phyloP scores from a whole-genome alignment of 1,140 invertebrate genomes.

The Dryas iulia region DNA sequence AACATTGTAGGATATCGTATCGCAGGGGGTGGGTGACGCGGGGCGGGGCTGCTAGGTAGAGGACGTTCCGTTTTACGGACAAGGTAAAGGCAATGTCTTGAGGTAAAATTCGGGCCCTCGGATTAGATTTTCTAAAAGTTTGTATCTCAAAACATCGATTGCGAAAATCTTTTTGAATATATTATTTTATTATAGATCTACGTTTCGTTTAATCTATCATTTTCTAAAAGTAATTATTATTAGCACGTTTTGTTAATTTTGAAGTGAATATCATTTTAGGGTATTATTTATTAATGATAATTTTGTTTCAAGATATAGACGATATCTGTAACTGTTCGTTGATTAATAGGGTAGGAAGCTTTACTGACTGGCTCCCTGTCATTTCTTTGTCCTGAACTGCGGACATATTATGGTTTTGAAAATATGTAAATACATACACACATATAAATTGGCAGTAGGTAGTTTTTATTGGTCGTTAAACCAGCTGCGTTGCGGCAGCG shows the following conservation, averaged over 20 bases:
- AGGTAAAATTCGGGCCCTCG: slow-evolving; percentile 53
- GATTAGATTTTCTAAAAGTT: too few relatives aligned
- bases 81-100: too few relatives aligned
- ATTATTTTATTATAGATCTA: background rate
- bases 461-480: slow-evolving; percentile 65
- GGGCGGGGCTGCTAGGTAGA: slow-evolving; percentile 20
- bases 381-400: slow-evolving; percentile 37
- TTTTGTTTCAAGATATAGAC: background rate
- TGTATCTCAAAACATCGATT: too few relatives aligned
- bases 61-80: slow-evolving; percentile 51
- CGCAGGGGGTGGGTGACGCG: slow-evolving; percentile 1
- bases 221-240: background rate
- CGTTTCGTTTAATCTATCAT: background rate
- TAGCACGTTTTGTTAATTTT: background rate
- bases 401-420: slow-evolving; percentile 38
- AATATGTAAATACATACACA: slow-evolving; percentile 31
- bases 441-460: slow-evolving; percentile 41
- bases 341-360: background rate
- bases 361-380: slow-evolving; percentile 11
- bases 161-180: too few relatives aligned
- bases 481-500: slow-evolving; percentile 41
- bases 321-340: background rate
- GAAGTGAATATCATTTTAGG: background rate
- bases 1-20: slow-evolving; percentile 26
- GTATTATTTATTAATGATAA: background rate